Evolutionary conservation across 1,140 invertebrate genomes (phyloP).

Genomic region (Gryllus bimaculatus): DNA sequence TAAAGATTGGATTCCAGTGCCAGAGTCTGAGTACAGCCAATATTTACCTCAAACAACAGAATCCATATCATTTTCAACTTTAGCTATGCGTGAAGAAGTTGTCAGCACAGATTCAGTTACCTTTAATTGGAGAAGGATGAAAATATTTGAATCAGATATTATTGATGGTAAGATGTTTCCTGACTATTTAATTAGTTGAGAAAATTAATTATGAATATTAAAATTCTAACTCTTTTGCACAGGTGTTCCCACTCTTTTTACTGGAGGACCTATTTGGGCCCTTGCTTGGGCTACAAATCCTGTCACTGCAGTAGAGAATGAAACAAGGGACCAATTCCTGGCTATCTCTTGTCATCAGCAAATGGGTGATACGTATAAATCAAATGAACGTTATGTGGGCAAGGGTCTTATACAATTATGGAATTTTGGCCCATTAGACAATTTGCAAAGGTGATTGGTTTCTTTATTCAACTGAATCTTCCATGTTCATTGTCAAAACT

Average conservation of each 20-base stretch:
- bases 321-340: slow-evolving; percentile 37
- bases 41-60: slow-evolving; percentile 10
- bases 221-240: neutral
- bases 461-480: neutral
- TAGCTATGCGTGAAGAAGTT: neutral
- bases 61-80: neutral
- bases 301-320: slow-evolving; percentile 22
- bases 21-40: neutral
- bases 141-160: slow-evolving; percentile 9
- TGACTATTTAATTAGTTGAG: neutral
- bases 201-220: neutral
- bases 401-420: slow-evolving; percentile 49
- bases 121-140: neutral
- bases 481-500: too few species aligned
- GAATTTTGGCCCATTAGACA: slow-evolving; percentile 39
- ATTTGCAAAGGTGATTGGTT: slow-evolving; percentile 27
- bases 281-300: slow-evolving; percentile 48
- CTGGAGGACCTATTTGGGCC: slow-evolving; percentile 49
- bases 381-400: slow-evolving; percentile 33
- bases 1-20: slow-evolving; percentile 12
- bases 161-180: slow-evolving; percentile 6
- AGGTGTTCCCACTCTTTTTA: slow-evolving; percentile 41
- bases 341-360: slow-evolving; percentile 41
- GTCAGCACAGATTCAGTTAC: neutral
- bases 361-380: slow-evolving; percentile 35